A percentile compares a stretch with the other conserved stretches of the same genome.
Evolutionary conservation across 2,888 invertebrate species (phyloP).

Genomic region (Drosophila hamatofila): DNA sequence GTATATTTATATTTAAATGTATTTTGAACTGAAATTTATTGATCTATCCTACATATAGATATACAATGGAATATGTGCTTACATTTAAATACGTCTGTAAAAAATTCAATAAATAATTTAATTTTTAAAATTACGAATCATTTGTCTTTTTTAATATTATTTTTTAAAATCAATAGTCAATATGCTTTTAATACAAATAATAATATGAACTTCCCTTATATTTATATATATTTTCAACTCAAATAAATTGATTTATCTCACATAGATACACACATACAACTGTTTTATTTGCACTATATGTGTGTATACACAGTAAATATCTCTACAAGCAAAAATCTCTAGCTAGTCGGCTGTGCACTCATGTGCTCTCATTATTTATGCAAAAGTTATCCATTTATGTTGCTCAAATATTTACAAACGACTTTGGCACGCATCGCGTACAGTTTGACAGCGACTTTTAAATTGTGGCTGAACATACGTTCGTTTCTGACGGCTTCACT

Average conservation of each 20-base stretch:
- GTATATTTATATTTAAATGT: too few species aligned
- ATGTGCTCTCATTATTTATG: slow-evolving; percentile 28
- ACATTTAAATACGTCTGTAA: too few species aligned
- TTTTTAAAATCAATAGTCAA: background rate
- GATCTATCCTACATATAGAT: too few species aligned
- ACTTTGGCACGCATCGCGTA: slow-evolving; percentile 9
- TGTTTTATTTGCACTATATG: background rate
- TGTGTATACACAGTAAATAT: background rate
- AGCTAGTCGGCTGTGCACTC: background rate
- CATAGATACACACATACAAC: background rate
- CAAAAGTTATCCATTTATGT: slow-evolving; percentile 25
- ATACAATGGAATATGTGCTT: too few species aligned
- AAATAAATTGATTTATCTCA: background rate
- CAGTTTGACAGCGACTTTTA: slow-evolving; percentile 43
- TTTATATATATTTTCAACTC: background rate
- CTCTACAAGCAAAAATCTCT: background rate
- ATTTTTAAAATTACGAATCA: too few species aligned
- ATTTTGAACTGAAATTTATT: too few species aligned
- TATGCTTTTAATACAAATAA: background rate
- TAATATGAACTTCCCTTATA: background rate
- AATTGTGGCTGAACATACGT: slow-evolving; percentile 14
- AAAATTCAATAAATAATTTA: too few species aligned
- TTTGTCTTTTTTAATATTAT: too few species aligned
- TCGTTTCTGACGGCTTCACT: slow-evolving; percentile 19
- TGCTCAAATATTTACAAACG: slow-evolving; percentile 34